Base-by-base conservation (phyloP, 2,797 vertebrate genomes). In the Tangara arthus region DNA sequence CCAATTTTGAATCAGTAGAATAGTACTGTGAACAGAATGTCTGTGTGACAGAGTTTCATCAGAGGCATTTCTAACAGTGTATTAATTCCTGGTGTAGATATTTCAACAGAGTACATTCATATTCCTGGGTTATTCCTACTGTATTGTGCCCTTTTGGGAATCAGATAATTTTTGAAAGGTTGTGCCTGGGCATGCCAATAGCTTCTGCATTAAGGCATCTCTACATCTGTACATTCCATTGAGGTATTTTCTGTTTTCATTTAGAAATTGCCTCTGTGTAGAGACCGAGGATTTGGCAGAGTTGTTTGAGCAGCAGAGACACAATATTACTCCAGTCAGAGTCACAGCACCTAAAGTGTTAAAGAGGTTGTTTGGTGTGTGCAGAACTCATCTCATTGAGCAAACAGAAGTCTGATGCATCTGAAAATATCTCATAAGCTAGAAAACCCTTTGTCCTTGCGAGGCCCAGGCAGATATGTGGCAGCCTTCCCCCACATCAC, bases 381-480 rank as follows among this genome's bases (percentile, higher is more conserved):
- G 21, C 41, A 85, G 75, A 82, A 37, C 2, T 7, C 20, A 41
- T 55, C 28, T 64, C 68, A 53, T 0, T 71, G 23, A 39, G 23
- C 50, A 78, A 77, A 24, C 41, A 44, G 2, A 69, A 59, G 19
- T 30, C 28, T 30, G 44, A 18, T 59, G 28, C 37, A 18, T 15
- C 5, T 13, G 4, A 49, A 46, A 34, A 8, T 9, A 3, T 28
- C 39, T 27, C 14, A 7, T 18, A 35, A 5, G 28, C 27, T 34
- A 75, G 24, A 37, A 73, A 81, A 37, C 2, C 21, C 8, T 71
- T 60, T 61, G 13, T 53, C 42, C n/a, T 82, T 79, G 75, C 22
- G n/a, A 42, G 30, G 23, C 24, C 34, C 35, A 9, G 55, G 39
- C 59, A 61, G 34, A 4, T 50, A 1, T 0, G 13, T 10, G 28